A percentile compares a stretch with the other conserved stretches of the same genome.
These are phyloP conservation scores for Polypedilum vanderplanki DNA, from an alignment of 1,140 invertebrate species.

Conservation along the genomic window DNA sequence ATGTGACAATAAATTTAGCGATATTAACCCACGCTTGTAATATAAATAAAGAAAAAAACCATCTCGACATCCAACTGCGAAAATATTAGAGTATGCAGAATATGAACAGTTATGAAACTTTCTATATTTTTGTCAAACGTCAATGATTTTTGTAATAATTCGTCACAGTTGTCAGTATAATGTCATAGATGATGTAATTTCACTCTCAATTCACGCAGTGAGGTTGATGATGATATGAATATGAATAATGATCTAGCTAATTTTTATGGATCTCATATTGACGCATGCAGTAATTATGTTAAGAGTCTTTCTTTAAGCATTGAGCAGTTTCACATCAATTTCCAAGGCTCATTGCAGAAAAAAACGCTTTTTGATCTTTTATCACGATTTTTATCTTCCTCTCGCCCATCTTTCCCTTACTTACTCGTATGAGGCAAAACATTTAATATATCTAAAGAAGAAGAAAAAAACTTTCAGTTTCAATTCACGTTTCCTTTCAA, in stretches of 20 bases:
- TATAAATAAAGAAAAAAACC: too few species aligned
- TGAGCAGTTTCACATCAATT: background rate
- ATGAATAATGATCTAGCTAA: background rate
- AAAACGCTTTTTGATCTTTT: background rate
- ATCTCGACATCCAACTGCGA: too few species aligned
- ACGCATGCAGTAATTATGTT: background rate
- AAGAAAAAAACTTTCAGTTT: constrained; percentile 13
- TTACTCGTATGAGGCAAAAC: too few species aligned
- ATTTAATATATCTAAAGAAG: background rate
- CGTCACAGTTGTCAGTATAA: background rate
- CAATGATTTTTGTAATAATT: background rate
- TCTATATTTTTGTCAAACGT: background rate
- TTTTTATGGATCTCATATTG: background rate
- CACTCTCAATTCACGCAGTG: background rate
- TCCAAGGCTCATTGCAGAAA: background rate
- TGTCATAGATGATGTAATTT: background rate
- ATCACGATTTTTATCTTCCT: background rate
- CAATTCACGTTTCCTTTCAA: constrained; percentile 4
- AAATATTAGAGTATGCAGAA: too few species aligned
- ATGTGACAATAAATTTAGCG: too few species aligned
- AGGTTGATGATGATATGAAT: background rate
- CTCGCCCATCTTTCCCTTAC: background rate
- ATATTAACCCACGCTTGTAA: too few species aligned
- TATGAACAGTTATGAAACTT: too few species aligned
- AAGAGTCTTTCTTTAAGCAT: background rate